Evolutionary conservation across 2,113 vertebrate species (phyloP), one percentile per base, ranked within the genome.

Genomic region (Thinocorus orbignyianus): DNA sequence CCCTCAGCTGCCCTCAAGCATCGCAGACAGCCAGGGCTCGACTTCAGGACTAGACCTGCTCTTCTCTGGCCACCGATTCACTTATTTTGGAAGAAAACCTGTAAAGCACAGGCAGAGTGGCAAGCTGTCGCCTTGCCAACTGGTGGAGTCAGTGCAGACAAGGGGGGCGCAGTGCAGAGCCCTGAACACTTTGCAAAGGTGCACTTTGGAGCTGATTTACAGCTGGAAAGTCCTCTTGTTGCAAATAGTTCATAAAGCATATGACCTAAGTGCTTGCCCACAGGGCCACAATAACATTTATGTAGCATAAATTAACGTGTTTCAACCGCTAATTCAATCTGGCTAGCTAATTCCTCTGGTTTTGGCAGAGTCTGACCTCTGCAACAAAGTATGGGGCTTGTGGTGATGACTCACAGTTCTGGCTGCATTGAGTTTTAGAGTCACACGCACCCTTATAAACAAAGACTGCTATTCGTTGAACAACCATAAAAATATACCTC

Each of bases 251-350:
- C 96, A 90, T 97, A 98, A 98, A 98, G 95, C 96, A 95, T 96
- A 69, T 94, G 96, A 97, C 97, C 97, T 97, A 96, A 95, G 95
- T 89, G 81, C 94, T 98, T 97, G 95, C 97, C 97, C 98, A 97
- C 49, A 92, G 97, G 97, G 97, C 97, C 98, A 98, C 96, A 97
- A 97, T 98, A 98, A 98, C 97, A 98, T 98, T 98, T 98, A 98
- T 97, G 96, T 96, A 98, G 97, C 95, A 98, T 98, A 98, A 98
- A 98, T 98, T 98, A 98, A 97, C 96, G 95, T 93, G 95, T 94
- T 98, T 98, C 97, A 96, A 93, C 95, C 31, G 7, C 97, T 98
- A 98, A 98, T 98, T 98, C 97, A 97, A 97, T 98, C 97, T 97
- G 96, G 95, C 95, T 69, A 95, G 92, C 94, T 98, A 96, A 91